Evolutionary conservation across 2,113 vertebrate species (phyloP).

Genomic region (Penelope pileata): DNA sequence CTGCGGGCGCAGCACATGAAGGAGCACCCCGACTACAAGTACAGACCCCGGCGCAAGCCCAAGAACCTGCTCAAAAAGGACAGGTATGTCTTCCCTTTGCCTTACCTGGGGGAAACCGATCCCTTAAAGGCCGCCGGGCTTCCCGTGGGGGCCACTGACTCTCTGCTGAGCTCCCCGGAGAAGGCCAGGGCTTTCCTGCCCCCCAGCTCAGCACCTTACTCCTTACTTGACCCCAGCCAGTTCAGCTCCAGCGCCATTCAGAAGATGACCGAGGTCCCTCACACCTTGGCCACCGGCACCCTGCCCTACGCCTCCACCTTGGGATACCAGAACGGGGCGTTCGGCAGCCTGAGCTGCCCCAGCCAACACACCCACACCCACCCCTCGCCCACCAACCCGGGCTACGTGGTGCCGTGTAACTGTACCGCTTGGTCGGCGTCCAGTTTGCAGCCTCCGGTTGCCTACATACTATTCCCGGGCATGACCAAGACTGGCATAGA

Average conservation of each 20-base stretch:
- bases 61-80: slow-evolving; percentile 99
- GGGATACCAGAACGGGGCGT: slow-evolving; percentile 99
- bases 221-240: slow-evolving; percentile 97
- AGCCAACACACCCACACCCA: slow-evolving; percentile 99
- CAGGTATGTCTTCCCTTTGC: slow-evolving; percentile 98
- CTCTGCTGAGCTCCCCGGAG: slow-evolving; percentile 89
- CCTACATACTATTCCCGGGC: slow-evolving; percentile 99
- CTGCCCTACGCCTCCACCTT: slow-evolving; percentile 97
- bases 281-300: slow-evolving; percentile 92
- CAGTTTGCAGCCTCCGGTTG: slow-evolving; percentile 98
- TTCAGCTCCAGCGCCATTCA: slow-evolving; percentile 96
- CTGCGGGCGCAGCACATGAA: slow-evolving; percentile 99
- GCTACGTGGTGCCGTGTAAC: slow-evolving; percentile 99
- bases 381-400: slow-evolving; percentile 98
- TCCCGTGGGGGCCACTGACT: slow-evolving; percentile 91
- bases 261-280: slow-evolving; percentile 99
- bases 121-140: slow-evolving; percentile 94
- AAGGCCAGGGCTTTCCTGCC: slow-evolving; percentile 97
- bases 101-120: slow-evolving; percentile 98
- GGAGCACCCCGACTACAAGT: slow-evolving; percentile 99
- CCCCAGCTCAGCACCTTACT: slow-evolving; percentile 93
- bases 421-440: slow-evolving; percentile 98
- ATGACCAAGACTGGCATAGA: slow-evolving; percentile 99
- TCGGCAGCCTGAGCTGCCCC: slow-evolving; percentile 93
- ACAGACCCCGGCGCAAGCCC: slow-evolving; percentile 96